phyloP scores from a whole-genome alignment of 30 jellyfish, hydroid and myxozoan species.

The Rhopilema esculentum region DNA sequence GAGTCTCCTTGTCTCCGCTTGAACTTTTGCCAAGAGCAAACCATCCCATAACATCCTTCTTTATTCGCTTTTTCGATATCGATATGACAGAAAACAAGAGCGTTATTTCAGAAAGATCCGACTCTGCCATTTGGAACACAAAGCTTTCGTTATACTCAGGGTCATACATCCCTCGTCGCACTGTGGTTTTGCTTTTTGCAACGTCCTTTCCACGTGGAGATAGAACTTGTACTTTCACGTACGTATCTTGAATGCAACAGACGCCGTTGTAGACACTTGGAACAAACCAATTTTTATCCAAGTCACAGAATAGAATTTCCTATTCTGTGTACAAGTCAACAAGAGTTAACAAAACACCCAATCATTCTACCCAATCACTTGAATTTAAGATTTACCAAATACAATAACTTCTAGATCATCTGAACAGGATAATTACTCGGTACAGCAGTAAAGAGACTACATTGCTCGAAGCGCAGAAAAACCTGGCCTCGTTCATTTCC shows the following conservation, averaged over 20 bases:
- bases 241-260: constrained; percentile 77
- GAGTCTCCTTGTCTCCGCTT: constrained; percentile 72
- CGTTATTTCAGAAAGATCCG: constrained; percentile 88
- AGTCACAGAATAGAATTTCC: neutral
- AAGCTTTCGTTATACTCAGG: constrained; percentile 98
- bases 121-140: constrained; percentile 94
- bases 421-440: too few species aligned
- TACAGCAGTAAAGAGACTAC: too few species aligned
- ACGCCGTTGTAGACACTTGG: constrained; percentile 4
- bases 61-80: constrained; percentile 78
- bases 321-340: too few species aligned
- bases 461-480: too few species aligned
- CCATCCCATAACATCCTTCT: constrained; percentile 95
- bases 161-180: constrained; percentile 90
- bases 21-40: constrained; percentile 85
- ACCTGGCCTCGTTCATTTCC: too few species aligned
- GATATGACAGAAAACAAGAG: constrained; percentile 76
- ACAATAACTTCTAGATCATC: too few species aligned
- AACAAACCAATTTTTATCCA: neutral
- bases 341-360: too few species aligned
- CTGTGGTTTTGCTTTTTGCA: constrained; percentile 94
- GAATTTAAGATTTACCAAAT: too few species aligned
- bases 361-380: too few species aligned
- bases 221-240: constrained; percentile 94
- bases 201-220: constrained; percentile 84